Percentiles rank a stretch among this genome's conserved stretches.
Evolutionary conservation across 2,797 vertebrate species (phyloP).

Genomic region (Myotis daubentonii): DNA sequence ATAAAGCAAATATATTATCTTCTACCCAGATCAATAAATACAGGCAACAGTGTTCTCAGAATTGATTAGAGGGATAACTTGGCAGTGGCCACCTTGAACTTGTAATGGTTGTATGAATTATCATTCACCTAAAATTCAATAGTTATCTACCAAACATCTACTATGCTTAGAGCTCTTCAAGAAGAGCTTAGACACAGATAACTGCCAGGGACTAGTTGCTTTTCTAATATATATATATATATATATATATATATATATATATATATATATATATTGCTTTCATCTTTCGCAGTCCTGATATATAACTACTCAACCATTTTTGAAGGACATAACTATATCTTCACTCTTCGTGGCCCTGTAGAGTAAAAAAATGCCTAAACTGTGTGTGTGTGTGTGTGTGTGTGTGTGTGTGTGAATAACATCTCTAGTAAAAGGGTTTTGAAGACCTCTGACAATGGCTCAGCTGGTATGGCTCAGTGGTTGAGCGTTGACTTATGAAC

Average conservation of each 20-base stretch:
- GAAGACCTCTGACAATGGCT: background rate
- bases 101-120: background rate
- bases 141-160: background rate
- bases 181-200: background rate
- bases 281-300: background rate
- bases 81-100: background rate
- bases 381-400: background rate
- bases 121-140: background rate
- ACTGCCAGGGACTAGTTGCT: background rate
- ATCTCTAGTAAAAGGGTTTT: background rate
- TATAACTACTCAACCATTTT: background rate
- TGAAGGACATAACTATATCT: background rate
- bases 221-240: background rate
- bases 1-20: background rate
- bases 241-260: background rate
- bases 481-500: too few species aligned
- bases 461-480: too few species aligned
- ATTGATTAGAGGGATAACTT: background rate
- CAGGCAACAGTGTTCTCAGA: background rate
- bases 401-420: background rate
- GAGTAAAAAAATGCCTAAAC: background rate
- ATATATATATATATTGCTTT: background rate
- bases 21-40: background rate
- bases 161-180: background rate
- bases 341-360: background rate